Base-by-base conservation (phyloP, 2,113 vertebrate genomes). In the Haemorhous mexicanus region DNA sequence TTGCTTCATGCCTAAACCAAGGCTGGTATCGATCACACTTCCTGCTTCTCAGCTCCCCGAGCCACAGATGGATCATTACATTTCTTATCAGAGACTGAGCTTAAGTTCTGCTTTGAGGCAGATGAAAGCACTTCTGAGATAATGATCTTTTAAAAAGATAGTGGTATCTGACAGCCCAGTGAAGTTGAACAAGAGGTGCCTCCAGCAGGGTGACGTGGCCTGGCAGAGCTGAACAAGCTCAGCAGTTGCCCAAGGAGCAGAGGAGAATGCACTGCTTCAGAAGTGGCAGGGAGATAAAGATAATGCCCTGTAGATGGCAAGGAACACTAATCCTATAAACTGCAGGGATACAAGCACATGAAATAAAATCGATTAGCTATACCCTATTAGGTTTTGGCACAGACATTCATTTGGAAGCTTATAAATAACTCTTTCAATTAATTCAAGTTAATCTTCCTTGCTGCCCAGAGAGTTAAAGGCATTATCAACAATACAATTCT, bases 1-100 rank as follows among this genome's bases (percentile, higher is more conserved):
- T 20, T 4, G 2, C 16, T 30, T 63, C 16, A 27, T 0, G 0
- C 24, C 79, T 61, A 17, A 79, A 10, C 15, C 66, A 33, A 4
- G 0, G 0, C 33, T 6, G 11, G 32, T 20, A 50, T 70, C 8
- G 33, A 23, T 49, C 50, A 26, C 0, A 1, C 14, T 53, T 61
- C 39, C 72, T 6, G 9, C 9, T 17, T 53, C 62, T 64, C 28
- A 47, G 58, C 78, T 72, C 16, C 50, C 32, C 37, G 12, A 11
- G 30, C 41, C 46, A 46, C 2, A 72, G 43, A 41, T 0, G 1
- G 15, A 59, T 59, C 87, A 49, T 62, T 41, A 70, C 2, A 28
- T 44, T 50, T n/a, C 49, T 80, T 81, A 64, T 50, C 47, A 47
- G 33, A 84, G 43, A 50, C 35, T 59, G 47, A 94, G 58, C 55